Evolutionary conservation across 2,797 vertebrate genomes (phyloP).

Genomic region (Bovichtus variegatus): DNA sequence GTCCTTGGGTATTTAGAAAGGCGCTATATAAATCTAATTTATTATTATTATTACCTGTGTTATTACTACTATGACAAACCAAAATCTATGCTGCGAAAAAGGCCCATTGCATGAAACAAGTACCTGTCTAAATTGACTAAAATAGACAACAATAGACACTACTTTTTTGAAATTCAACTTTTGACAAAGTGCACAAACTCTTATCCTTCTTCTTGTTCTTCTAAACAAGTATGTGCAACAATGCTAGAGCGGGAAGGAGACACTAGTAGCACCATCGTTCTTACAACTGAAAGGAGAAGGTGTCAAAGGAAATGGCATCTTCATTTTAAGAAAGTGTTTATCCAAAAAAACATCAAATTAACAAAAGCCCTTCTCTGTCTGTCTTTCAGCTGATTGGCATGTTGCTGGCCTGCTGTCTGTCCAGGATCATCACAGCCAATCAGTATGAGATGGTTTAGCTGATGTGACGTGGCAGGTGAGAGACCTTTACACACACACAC

Average conservation of each 20-base stretch:
- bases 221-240: background rate
- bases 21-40: too few species aligned
- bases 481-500: background rate
- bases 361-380: background rate
- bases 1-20: too few species aligned
- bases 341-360: background rate
- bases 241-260: background rate
- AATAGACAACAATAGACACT: background rate
- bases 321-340: background rate
- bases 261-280: too few species aligned
- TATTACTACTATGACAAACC: background rate
- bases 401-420: constrained; percentile 98
- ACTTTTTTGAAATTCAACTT: too few species aligned
- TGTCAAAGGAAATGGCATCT: background rate
- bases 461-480: constrained; percentile 77
- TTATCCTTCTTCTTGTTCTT: background rate
- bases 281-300: background rate
- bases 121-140: background rate
- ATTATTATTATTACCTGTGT: background rate
- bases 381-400: constrained; percentile 94
- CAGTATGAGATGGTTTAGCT: constrained; percentile 99
- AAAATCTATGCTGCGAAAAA: background rate
- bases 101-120: background rate
- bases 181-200: background rate
- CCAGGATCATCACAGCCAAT: constrained; percentile 99